Percentiles rank a stretch among this genome's conserved stretches.
Conservation (phyloP, 1,140 invertebrate species). For the Aphelenchoides fujianensis region DNA sequence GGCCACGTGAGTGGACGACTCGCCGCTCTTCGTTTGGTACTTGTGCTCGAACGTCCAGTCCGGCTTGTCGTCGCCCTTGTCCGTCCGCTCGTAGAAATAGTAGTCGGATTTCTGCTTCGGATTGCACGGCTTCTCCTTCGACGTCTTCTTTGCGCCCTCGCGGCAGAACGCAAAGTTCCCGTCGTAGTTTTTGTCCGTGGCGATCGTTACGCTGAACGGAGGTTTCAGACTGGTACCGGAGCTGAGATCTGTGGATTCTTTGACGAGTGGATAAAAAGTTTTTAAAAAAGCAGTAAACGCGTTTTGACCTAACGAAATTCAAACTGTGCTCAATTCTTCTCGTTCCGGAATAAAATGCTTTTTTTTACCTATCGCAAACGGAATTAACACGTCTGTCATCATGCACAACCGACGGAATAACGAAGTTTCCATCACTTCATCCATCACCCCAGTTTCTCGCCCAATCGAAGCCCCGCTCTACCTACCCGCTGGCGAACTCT, state of each 20-base stretch:
- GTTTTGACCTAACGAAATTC: no score
- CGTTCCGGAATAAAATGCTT: background rate
- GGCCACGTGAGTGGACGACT: background rate
- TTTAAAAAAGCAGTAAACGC: slow-evolving; percentile 12
- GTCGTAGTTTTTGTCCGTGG: slow-evolving; percentile 32
- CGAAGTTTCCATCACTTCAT: slow-evolving; percentile 8
- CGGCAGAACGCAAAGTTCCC: slow-evolving; percentile 44
- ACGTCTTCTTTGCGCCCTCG: background rate
- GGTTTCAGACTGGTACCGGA: no score
- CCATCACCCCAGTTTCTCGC: background rate
- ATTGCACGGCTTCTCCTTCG: slow-evolving; percentile 45
- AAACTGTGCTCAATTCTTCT: background rate
- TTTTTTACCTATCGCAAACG: background rate
- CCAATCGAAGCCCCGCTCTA: background rate
- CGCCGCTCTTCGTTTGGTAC: slow-evolving; percentile 11
- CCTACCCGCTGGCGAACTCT: slow-evolving; percentile 31
- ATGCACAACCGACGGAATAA: no score
- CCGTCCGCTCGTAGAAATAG: slow-evolving; percentile 44
- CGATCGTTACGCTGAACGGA: slow-evolving; percentile 32
- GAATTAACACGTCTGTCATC: no score
- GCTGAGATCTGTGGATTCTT: no score
- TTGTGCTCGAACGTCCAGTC: slow-evolving; percentile 23
- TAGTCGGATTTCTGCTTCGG: slow-evolving; percentile 46
- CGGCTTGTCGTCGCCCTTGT: no score
- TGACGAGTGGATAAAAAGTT: no score